Base-by-base conservation (phyloP, 2,888 invertebrate species). In the Microctonus brassicae region DNA sequence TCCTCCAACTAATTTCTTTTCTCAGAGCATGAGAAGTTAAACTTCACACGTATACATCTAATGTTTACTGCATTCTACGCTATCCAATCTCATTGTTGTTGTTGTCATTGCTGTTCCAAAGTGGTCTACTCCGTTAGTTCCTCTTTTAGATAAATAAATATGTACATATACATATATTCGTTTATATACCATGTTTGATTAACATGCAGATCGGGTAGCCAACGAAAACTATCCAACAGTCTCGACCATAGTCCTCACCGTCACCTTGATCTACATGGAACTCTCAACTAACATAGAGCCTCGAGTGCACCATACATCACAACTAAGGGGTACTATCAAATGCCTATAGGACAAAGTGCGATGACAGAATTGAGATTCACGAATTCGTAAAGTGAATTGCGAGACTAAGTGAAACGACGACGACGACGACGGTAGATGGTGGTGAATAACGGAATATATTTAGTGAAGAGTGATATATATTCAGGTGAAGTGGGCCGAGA, bases 141-240 rank as follows among this genome's bases (percentile, higher is more conserved):
- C 42, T 36, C 66, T 57, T 57, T 29, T 61, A 22, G 60, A 33
- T 58, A n/a, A 47, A 47, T 47, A 17, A n/a, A 47, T 47, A 47
- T 47, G 17, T 47, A 36, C 1, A 52, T 65, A 65, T 39, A 13
- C 11, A 20, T 29, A 20, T 67, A 33, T 20, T n/a, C n/a, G n/a
- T n/a, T n/a, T n/a, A 52, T 66, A 70, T 33, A 52, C 26, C 55
- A 52, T 26, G 13, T 52, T 17, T 74, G 76, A 73, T 81, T 76
- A 74, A 73, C 73, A 76, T 75, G 77, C 75, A 72, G 75, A 79
- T 75, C 73, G 74, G 69, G 72, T 73, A 75, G 70, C 67, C 73
- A 74, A 62, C 63, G 68, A 73, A 75, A 77, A 79, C 75, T 77
- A 67, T 68, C 58, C 66, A 70, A 55, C 70, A 57, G 64, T 29